Percentiles rank a stretch among this genome's conserved stretches.
Conservation (phyloP, 2,888 invertebrate genomes). For the Rhingia rostrata region DNA sequence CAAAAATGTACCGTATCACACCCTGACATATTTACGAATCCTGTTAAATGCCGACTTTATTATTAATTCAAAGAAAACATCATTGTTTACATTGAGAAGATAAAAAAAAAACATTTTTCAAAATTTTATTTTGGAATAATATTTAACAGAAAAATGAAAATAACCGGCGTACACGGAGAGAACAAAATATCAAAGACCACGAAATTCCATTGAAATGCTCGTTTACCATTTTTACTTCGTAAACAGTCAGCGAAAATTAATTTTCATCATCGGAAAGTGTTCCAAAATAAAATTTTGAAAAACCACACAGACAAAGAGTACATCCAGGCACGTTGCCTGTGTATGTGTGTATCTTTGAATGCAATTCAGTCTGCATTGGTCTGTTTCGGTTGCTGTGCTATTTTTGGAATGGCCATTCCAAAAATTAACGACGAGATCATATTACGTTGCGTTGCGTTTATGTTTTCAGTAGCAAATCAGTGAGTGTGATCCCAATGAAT, state of each 20-base stretch:
- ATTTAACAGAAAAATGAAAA: too few relatives aligned
- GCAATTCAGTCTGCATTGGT: slow-evolving; percentile 63
- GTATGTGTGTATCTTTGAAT: slow-evolving; percentile 19
- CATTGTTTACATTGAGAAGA: too few relatives aligned
- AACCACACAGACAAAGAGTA: slow-evolving; percentile 3
- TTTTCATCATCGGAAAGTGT: slow-evolving; percentile 1
- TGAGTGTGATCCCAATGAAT: slow-evolving; percentile 56
- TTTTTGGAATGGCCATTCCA: slow-evolving; percentile 70
- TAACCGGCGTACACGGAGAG: background rate
- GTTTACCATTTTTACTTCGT: slow-evolving; percentile 3
- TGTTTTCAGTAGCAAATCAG: slow-evolving; percentile 84
- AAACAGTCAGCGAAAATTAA: slow-evolving; percentile 10
- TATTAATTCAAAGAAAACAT: too few relatives aligned
- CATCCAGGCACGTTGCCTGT: background rate
- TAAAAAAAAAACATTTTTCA: too few relatives aligned
- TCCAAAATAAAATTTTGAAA: background rate
- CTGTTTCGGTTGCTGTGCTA: slow-evolving; percentile 34
- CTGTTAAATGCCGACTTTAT: too few relatives aligned
- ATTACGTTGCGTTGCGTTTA: slow-evolving; percentile 86
- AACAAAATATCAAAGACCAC: background rate
- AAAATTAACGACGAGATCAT: slow-evolving; percentile 83
- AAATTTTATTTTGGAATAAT: too few relatives aligned
- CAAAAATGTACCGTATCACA: too few relatives aligned
- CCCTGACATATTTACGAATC: too few relatives aligned
- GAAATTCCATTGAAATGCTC: background rate